Evolutionary conservation across 2,888 invertebrate genomes (phyloP).

Genomic region (Pandemis cinnamomeana): DNA sequence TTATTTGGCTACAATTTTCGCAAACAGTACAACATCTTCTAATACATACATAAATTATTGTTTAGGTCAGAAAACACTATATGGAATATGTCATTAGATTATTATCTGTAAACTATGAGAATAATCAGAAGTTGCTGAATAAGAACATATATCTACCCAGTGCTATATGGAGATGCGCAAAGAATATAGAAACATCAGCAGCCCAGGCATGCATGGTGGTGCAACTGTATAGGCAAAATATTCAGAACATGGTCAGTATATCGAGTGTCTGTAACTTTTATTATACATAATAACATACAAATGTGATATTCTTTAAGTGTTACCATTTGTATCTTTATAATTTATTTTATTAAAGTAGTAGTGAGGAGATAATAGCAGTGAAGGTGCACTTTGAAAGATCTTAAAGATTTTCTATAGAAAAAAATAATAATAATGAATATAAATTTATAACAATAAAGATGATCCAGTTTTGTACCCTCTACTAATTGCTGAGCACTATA

Average conservation of each 20-base stretch:
- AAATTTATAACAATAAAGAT: no score
- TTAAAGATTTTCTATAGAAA: no score
- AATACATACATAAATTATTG: constrained; percentile 31
- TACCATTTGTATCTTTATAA: neutral
- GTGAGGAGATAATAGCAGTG: no score
- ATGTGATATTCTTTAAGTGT: no score
- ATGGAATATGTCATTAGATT: constrained; percentile 75
- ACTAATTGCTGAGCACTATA: no score
- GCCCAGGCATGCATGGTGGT: constrained; percentile 76
- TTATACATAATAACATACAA: neutral
- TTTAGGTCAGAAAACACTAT: constrained; percentile 79
- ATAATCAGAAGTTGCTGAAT: constrained; percentile 67
- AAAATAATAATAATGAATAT: no score
- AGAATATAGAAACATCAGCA: constrained; percentile 73
- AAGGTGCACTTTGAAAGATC: no score
- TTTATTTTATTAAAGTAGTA: no score
- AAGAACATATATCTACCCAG: constrained; percentile 76
- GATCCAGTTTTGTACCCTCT: no score
- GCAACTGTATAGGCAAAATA: constrained; percentile 73
- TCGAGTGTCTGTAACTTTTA: neutral
- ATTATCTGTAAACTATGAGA: constrained; percentile 73
- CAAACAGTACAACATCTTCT: constrained; percentile 12
- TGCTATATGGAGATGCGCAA: constrained; percentile 80
- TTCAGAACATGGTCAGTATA: constrained; percentile 64
- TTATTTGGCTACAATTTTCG: no score